Conservation (phyloP, 2,888 invertebrate genomes). For the Metallyticus violacea region DNA sequence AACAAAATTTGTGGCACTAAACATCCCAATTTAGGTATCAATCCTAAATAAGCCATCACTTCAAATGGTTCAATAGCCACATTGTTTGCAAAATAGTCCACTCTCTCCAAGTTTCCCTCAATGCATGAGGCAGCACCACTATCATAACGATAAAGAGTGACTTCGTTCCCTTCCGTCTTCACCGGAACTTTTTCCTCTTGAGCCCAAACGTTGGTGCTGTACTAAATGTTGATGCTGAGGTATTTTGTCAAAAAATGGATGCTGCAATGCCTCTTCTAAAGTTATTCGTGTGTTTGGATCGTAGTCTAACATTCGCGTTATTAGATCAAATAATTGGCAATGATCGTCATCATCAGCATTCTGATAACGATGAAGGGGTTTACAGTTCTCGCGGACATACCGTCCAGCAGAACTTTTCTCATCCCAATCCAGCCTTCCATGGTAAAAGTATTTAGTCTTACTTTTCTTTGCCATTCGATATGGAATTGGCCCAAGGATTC, state of each 20-base stretch:
- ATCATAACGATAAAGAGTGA: conserved; percentile 71
- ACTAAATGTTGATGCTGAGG: conserved; percentile 74
- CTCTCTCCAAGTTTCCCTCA: not conserved
- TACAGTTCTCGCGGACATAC: conserved; percentile 97
- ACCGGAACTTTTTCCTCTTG: conserved; percentile 42
- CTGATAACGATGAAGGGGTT: conserved; percentile 90
- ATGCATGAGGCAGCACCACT: not conserved
- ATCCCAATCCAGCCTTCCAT: conserved; percentile 97
- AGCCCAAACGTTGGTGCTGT: conserved; percentile 65
- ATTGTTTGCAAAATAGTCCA: not conserved
- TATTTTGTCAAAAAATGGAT: conserved; percentile 90
- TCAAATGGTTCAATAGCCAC: not conserved
- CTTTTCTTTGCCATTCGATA: conserved; percentile 88
- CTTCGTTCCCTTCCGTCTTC: conserved; percentile 60
- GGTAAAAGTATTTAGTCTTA: conserved; percentile 97
- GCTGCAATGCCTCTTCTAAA: conserved; percentile 81
- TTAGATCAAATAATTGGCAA: conserved; percentile 88
- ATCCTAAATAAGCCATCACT: not conserved
- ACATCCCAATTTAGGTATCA: not conserved
- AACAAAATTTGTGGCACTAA: not conserved
- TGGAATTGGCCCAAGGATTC: conserved; percentile 94
- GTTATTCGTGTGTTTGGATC: conserved; percentile 89
- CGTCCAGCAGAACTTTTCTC: conserved; percentile 94
- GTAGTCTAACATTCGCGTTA: conserved; percentile 95
- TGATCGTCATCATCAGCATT: conserved; percentile 86